Evolutionary conservation across 2,113 vertebrate genomes (phyloP).

Genomic region (Dermatemys mawii): DNA sequence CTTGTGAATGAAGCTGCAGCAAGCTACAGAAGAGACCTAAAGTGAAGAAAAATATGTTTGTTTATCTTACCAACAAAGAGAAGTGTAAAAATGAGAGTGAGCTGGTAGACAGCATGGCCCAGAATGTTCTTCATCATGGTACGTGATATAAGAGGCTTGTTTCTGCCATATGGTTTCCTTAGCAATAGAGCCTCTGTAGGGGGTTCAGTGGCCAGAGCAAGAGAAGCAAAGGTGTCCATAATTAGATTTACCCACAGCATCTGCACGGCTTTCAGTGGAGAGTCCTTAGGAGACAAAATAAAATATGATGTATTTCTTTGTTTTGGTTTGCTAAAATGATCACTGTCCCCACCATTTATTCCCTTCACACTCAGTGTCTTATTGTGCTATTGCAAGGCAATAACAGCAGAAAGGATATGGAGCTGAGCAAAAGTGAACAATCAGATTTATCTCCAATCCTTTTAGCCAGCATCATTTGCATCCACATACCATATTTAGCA

Average conservation of each 20-base stretch:
- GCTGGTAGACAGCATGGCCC: conserved; percentile 94
- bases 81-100: conserved; percentile 92
- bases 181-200: conserved; percentile 91
- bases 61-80: conserved; percentile 89
- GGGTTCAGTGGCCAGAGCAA: conserved; percentile 94
- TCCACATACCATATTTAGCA: rapidly evolving
- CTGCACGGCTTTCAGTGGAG: conserved; percentile 95
- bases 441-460: not conserved
- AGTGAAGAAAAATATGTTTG: not conserved
- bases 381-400: not conserved
- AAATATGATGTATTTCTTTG: not conserved
- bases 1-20: not conserved
- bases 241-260: conserved; percentile 99
- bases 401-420: not conserved
- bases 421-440: not conserved
- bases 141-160: conserved; percentile 96
- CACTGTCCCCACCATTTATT: not conserved
- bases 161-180: conserved; percentile 93
- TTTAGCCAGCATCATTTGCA: not conserved
- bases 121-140: conserved; percentile 99
- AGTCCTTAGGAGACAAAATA: conserved; percentile 81
- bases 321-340: not conserved
- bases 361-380: not conserved
- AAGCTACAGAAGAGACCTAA: not conserved
- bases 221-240: conserved; percentile 97